phyloP scores from a whole-genome alignment of 2,797 vertebrate genomes.

The Heliangelus exortis region DNA sequence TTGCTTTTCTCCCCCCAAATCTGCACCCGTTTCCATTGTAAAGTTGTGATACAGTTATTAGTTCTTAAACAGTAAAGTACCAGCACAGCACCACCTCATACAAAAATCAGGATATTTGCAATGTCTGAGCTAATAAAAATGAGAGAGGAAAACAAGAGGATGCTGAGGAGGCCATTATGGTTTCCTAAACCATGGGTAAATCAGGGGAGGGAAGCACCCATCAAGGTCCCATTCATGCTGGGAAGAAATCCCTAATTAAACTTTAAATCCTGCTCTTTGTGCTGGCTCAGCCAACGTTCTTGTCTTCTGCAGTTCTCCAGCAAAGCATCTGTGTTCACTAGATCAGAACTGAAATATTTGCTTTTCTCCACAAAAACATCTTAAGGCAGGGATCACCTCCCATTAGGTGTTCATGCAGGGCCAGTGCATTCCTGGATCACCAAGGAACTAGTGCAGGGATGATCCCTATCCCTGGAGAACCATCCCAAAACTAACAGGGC shows the following conservation, averaged over 20 bases:
- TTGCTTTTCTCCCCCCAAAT: not conserved
- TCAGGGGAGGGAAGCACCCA: not conserved
- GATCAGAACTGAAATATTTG: not conserved
- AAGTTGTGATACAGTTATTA: not conserved
- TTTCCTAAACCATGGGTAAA: not conserved
- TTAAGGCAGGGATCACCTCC: not conserved
- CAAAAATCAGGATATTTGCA: not conserved
- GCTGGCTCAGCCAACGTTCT: not conserved
- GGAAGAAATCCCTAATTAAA: not conserved
- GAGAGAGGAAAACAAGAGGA: not conserved
- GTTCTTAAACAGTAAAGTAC: not conserved
- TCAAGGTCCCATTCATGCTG: not conserved
- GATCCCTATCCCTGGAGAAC: not conserved
- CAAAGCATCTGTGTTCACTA: not conserved
- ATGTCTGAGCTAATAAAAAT: not conserved
- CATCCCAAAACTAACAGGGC: not conserved
- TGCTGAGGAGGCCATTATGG: not conserved
- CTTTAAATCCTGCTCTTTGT: not conserved
- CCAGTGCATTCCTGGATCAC: not conserved
- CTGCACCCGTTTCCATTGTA: not conserved
- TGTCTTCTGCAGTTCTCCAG: not conserved
- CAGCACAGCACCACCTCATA: not conserved
- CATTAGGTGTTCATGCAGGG: accelerated
- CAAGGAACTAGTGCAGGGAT: not conserved
- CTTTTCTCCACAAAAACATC: not conserved